These are phyloP conservation scores for Geophilus truncorum DNA, from an alignment of 2,888 invertebrate species.

Conservation along the genomic window DNA sequence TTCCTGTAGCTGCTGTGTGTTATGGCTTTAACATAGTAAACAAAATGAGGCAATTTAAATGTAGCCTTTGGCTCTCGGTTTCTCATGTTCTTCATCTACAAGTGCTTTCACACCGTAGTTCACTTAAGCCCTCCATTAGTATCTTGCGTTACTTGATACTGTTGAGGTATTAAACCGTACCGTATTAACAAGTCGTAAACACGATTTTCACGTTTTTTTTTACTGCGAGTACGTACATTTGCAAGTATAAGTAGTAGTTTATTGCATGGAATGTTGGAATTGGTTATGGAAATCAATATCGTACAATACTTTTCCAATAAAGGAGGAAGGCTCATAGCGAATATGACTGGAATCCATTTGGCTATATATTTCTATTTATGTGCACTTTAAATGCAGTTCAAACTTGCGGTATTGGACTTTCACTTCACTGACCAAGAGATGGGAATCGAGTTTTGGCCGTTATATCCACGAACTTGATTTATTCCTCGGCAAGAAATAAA, in stretches of 20 bases:
- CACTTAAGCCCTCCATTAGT: background rate
- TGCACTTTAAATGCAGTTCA: background rate
- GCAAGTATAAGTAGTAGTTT: background rate
- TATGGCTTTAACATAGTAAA: background rate
- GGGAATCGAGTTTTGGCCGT: no score
- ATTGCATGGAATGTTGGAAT: background rate
- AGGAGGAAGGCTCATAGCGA: background rate
- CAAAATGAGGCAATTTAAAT: constrained; percentile 14
- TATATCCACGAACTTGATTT: no score
- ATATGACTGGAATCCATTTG: background rate
- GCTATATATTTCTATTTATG: background rate
- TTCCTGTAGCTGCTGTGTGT: background rate
- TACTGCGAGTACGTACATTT: background rate
- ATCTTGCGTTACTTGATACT: background rate
- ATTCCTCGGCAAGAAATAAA: no score
- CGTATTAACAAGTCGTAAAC: background rate
- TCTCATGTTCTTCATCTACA: background rate
- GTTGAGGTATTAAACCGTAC: background rate
- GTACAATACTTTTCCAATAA: background rate
- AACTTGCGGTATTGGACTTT: background rate
- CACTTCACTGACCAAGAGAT: background rate
- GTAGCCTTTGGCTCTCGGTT: background rate
- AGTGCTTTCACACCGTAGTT: background rate
- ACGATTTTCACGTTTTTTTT: no score
- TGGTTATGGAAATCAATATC: background rate